Evolutionary conservation across 2,113 vertebrate genomes (phyloP).

Genomic region (Scopus umbretta): DNA sequence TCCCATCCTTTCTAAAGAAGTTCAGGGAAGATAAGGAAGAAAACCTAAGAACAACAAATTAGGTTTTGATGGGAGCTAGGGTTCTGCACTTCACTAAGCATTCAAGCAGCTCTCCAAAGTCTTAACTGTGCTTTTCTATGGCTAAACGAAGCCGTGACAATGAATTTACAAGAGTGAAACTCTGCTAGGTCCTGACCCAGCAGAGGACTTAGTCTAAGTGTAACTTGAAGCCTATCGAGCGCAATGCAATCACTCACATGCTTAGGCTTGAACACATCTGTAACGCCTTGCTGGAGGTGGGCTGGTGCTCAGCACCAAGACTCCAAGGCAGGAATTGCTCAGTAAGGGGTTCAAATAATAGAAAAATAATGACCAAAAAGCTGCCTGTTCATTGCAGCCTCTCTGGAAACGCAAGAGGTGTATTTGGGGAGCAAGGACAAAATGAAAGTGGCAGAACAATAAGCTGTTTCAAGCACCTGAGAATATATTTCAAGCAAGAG

Average conservation of each 20-base stretch:
- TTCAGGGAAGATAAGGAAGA: neutral
- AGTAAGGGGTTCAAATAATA: neutral
- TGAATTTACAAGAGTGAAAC: neutral
- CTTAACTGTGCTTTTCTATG: neutral
- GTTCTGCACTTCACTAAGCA: neutral
- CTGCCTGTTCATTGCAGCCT: neutral
- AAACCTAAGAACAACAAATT: neutral
- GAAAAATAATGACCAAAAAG: neutral
- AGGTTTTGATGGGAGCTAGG: neutral
- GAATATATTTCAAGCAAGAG: neutral
- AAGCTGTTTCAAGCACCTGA: neutral
- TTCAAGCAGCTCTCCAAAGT: neutral
- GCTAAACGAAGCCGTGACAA: neutral
- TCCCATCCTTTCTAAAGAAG: neutral
- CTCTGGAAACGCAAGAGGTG: neutral
- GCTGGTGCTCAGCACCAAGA: neutral
- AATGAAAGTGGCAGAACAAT: neutral
- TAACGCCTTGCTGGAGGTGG: neutral
- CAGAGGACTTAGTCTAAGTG: neutral
- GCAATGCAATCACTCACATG: fast-evolving
- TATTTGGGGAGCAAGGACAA: neutral
- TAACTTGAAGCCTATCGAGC: neutral
- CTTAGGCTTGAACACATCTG: neutral
- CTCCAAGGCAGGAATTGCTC: neutral
- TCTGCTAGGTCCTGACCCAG: neutral